phyloP scores from a whole-genome alignment of 2,113 vertebrate species.

The Anhinga rufa region DNA sequence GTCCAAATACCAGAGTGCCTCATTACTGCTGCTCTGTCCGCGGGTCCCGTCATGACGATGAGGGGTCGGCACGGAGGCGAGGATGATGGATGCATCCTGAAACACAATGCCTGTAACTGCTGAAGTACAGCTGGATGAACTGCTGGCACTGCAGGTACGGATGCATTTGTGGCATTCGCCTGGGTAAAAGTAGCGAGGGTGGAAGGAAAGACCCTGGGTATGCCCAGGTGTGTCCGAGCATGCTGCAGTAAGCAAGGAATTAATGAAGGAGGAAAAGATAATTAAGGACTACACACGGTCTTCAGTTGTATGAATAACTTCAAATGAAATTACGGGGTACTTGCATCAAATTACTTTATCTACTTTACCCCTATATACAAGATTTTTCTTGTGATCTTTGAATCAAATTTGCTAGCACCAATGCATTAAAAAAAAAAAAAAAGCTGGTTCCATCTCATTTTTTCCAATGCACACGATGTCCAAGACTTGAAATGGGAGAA shows the following conservation, averaged over 20 bases:
- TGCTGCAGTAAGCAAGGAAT: not conserved
- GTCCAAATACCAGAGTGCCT: not conserved
- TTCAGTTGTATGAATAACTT: not conserved
- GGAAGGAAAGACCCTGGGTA: not conserved
- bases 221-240: rapidly evolving
- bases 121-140: not conserved
- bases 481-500: not conserved
- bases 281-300: not conserved
- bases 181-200: not conserved
- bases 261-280: not conserved
- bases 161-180: not conserved
- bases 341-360: not conserved
- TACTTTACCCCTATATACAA: not conserved
- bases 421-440: not conserved
- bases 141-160: not conserved
- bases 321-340: not conserved
- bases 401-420: not conserved
- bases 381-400: not conserved
- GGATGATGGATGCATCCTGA: not conserved
- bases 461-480: not conserved
- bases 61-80: rapidly evolving
- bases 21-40: not conserved
- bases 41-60: rapidly evolving
- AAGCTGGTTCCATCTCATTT: not conserved
- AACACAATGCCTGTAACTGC: not conserved